Percentiles rank a stretch among this genome's conserved stretches.
Evolutionary conservation across 2,113 vertebrate genomes (phyloP).

Genomic region (Ctenodactylus gundi): DNA sequence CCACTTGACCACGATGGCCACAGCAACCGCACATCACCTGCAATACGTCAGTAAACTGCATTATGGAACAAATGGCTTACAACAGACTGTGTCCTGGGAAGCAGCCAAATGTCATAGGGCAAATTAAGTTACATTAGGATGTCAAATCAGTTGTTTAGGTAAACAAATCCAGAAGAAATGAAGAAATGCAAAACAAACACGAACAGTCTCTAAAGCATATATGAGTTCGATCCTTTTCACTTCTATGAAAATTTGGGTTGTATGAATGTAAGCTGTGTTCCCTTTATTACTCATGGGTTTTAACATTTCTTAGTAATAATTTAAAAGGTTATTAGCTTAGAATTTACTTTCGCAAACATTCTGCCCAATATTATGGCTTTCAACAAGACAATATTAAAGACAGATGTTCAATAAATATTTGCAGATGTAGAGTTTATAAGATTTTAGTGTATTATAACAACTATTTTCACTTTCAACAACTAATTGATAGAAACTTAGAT

Average conservation of each 20-base stretch:
- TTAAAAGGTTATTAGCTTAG: background rate
- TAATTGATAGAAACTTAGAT: background rate
- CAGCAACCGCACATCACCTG: slow-evolving; percentile 11
- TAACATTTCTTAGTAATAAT: background rate
- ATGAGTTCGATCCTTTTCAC: background rate
- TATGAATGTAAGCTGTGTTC: background rate
- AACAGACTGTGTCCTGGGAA: background rate
- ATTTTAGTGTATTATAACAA: background rate
- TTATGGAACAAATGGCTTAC: background rate
- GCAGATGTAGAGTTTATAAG: background rate
- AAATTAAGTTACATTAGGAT: background rate
- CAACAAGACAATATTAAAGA: background rate
- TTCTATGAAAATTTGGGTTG: background rate
- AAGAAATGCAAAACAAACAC: background rate
- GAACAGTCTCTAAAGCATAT: background rate
- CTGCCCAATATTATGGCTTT: background rate
- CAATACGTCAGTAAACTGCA: background rate
- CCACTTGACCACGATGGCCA: slow-evolving; percentile 62
- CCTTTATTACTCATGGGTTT: background rate
- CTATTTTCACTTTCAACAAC: background rate
- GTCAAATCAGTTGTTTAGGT: background rate
- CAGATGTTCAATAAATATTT: background rate
- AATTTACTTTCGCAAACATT: background rate
- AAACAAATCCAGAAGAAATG: background rate
- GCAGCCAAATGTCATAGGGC: background rate